Percentiles rank a stretch among this genome's conserved stretches.
Evolutionary conservation across 2,113 vertebrate species (phyloP).

Genomic region (Mustelus asterias): DNA sequence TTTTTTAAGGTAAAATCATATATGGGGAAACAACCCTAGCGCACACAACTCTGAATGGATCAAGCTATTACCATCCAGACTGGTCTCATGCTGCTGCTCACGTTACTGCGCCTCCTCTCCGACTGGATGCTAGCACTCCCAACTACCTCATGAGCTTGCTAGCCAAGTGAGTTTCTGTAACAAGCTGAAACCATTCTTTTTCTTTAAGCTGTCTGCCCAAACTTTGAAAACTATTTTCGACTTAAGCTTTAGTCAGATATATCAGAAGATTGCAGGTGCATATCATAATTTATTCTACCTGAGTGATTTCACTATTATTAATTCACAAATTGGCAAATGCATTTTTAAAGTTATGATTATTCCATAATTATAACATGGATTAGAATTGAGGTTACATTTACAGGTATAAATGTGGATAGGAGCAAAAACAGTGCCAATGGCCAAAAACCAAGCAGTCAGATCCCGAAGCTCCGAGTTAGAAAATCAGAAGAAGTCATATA

Average conservation of each 20-base stretch:
- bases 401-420: background rate
- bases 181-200: background rate
- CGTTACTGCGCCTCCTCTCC: slow-evolving; percentile 83
- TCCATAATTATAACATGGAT: background rate
- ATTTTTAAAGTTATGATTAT: background rate
- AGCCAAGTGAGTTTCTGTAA: slow-evolving; percentile 72
- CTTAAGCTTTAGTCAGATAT: background rate
- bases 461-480: background rate
- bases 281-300: background rate
- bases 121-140: slow-evolving; percentile 87
- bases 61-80: slow-evolving; percentile 96
- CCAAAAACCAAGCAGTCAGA: background rate
- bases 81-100: slow-evolving; percentile 87
- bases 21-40: slow-evolving; percentile 86
- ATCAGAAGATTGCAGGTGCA: background rate
- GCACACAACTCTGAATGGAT: slow-evolving; percentile 80
- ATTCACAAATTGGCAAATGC: background rate
- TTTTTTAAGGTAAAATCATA: slow-evolving; percentile 75
- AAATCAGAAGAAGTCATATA: background rate
- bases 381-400: background rate
- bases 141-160: slow-evolving; percentile 91
- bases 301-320: background rate
- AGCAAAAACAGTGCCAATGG: too few species aligned
- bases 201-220: background rate
- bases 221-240: background rate